Conservation (phyloP, 1,140 invertebrate species). For the Medauroidea extradentata region DNA sequence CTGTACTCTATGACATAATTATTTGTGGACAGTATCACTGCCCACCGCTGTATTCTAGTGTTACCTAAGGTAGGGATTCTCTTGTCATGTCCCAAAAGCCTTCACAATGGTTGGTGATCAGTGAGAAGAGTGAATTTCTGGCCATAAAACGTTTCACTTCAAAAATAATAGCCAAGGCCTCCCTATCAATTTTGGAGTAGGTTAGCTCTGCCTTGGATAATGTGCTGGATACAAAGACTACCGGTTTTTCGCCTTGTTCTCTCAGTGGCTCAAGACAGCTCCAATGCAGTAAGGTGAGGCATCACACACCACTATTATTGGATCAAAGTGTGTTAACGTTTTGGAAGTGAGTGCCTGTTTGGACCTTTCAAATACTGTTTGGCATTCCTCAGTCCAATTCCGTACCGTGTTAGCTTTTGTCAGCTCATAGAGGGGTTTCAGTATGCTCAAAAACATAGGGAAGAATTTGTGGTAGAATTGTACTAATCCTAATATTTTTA, state of each 20-base stretch:
- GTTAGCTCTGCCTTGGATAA: slow-evolving; percentile 40
- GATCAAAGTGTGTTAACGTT: slow-evolving; percentile 29
- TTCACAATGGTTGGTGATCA: no score
- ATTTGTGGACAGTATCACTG: background rate
- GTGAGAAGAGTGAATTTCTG: slow-evolving; percentile 23
- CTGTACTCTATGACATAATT: background rate
- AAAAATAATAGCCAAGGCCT: no score
- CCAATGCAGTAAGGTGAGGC: slow-evolving; percentile 35
- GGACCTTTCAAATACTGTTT: slow-evolving; percentile 29
- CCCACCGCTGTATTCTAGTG: no score
- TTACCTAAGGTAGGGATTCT: no score
- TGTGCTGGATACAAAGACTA: slow-evolving; percentile 38
- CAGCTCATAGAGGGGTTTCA: no score
- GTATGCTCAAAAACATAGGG: slow-evolving; percentile 18
- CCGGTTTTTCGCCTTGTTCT: slow-evolving; percentile 27
- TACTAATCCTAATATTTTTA: slow-evolving; percentile 35
- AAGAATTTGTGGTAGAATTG: slow-evolving; percentile 38
- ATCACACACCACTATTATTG: slow-evolving; percentile 31
- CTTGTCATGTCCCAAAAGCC: no score
- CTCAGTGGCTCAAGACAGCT: slow-evolving; percentile 35
- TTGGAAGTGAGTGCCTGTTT: slow-evolving; percentile 15
- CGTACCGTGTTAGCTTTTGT: no score
- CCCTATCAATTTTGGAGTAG: slow-evolving; percentile 45
- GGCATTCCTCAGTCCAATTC: slow-evolving; percentile 29
- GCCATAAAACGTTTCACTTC: slow-evolving; percentile 46